phyloP scores from a whole-genome alignment of 2,113 vertebrate genomes.

The Crotalus horridus region DNA sequence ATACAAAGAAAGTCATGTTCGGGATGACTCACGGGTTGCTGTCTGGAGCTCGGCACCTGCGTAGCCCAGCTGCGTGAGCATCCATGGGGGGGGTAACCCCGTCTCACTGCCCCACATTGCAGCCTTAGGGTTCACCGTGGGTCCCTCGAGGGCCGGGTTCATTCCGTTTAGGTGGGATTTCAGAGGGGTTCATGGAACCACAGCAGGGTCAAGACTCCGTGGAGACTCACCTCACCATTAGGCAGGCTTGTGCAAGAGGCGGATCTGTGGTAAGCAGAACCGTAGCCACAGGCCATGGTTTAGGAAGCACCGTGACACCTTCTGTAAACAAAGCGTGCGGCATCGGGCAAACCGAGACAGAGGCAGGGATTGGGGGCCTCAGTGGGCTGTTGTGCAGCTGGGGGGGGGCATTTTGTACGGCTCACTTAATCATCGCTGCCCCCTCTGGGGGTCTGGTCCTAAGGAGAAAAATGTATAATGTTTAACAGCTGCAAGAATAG shows the following conservation, averaged over 20 bases:
- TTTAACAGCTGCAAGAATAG: not conserved
- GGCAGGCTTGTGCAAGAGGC: too few species aligned
- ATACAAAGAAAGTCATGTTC: not conserved
- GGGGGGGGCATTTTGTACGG: not conserved
- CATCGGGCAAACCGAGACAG: not conserved
- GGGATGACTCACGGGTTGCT: conserved; percentile 11
- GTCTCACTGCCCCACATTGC: not conserved
- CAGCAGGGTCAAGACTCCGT: not conserved
- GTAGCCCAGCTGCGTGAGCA: not conserved
- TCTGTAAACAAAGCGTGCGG: not conserved
- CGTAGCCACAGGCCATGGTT: not conserved
- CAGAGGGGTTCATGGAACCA: not conserved
- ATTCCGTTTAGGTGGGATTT: not conserved
- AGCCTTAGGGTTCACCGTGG: not conserved
- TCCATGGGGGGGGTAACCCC: too few species aligned
- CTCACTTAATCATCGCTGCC: not conserved
- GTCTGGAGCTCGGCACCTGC: not conserved
- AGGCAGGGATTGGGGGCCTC: not conserved
- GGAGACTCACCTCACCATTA: not conserved
- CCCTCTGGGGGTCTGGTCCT: not conserved
- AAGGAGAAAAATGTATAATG: not conserved
- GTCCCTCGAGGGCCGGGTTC: not conserved
- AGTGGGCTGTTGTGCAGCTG: not conserved
- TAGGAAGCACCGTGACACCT: not conserved
- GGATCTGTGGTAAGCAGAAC: not conserved